These are phyloP conservation scores for Sylvia atricapilla DNA, from an alignment of 2,113 vertebrate species.

Conservation along the genomic window DNA sequence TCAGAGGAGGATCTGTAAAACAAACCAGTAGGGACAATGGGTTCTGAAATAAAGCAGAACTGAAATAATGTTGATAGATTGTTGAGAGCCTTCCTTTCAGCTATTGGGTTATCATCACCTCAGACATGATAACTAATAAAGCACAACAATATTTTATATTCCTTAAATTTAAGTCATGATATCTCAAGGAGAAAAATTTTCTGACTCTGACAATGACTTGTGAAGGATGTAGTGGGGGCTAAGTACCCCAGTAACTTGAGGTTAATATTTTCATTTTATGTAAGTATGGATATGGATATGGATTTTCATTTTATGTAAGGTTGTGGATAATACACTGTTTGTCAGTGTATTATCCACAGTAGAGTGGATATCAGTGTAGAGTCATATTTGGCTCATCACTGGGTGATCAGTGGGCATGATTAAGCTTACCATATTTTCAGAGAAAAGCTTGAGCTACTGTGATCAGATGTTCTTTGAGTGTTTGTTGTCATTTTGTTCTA, in stretches of 20 bases:
- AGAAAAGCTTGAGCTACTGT: background rate
- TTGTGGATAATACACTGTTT: background rate
- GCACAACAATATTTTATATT: background rate
- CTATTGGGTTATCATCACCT: background rate
- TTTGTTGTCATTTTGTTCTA: background rate
- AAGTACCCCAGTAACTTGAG: background rate
- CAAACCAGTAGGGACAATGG: background rate
- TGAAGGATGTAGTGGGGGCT: background rate
- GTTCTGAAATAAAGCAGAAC: background rate
- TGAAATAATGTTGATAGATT: background rate
- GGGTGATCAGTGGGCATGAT: background rate
- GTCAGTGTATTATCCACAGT: too few species aligned
- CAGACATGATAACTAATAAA: rapidly evolving
- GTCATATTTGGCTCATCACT: background rate
- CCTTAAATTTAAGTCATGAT: background rate
- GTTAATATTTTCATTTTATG: background rate
- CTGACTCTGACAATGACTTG: background rate
- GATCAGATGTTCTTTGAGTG: background rate
- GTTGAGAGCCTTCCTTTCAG: background rate
- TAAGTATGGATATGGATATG: too few species aligned
- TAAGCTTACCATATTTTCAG: background rate
- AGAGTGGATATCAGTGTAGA: background rate
- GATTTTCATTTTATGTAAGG: background rate
- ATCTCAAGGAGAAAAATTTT: background rate
- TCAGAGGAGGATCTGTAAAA: background rate